Base-by-base conservation (phyloP, 2,797 vertebrate genomes). In the Tokudaia muenninki region DNA sequence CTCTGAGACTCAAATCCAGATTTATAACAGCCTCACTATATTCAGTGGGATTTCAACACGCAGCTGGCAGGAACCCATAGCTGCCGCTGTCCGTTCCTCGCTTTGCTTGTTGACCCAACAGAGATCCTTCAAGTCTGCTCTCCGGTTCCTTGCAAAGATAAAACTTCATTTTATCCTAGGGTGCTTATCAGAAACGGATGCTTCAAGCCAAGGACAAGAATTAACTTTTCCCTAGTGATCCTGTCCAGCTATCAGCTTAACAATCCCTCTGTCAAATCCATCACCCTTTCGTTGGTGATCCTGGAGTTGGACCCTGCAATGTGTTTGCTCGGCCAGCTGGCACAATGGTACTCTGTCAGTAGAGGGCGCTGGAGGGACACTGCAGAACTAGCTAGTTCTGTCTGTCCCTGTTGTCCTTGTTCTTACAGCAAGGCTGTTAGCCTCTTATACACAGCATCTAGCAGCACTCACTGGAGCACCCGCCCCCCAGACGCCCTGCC, bases 341-440 rank as follows among this genome's bases (percentile, higher is more conserved):
- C 90, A 83, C 31, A 3, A 10, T 29, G n/a, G 50, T 34, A 44
- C 55, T n/a, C 52, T 84, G 93, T 86, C 97, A 96, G 88, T 81
- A 97, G 97, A 96, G 95, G 97, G 97, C 97, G 84, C 77, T 92
- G 81, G 78, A 95, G 79, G 61, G 65, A 94, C 78, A 70, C 74
- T n/a, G 63, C 37, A 44, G 91, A 47, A 34, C 77, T 37, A 2
- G 75, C 26, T 75, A 83, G 16, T 22, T 57, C 7, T 1, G 6
- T 22, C n/a, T 57, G 37, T 26, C 41, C 44, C 7, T 13, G 41
- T 41, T 2, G 29, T 50, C 65, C 78, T 91, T 47, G 47, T 81
- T 59, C 52, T 50, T 52, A 4, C 19, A n/a, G 86, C 12, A 21
- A n/a, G 7, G 37, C 22, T 26, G 47, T 10, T 1, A 22, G 26